Base-by-base conservation (phyloP, 2,797 vertebrate species). In the Gambusia yucatana region DNA sequence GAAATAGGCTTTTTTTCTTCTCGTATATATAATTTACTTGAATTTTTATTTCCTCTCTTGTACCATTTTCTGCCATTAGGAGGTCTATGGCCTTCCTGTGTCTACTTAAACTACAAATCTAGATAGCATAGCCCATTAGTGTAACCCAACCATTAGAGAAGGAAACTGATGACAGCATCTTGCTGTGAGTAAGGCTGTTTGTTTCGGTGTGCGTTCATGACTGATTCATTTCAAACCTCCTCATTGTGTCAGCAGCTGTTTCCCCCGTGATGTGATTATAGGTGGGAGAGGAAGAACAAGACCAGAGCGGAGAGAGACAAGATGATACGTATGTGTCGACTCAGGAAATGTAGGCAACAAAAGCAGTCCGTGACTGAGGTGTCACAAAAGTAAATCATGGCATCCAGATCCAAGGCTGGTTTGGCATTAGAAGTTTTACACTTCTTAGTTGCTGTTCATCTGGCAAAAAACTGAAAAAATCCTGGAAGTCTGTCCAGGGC, bases 181-280 rank as follows among this genome's bases (percentile, higher is more conserved):
- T 36, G 28, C 69, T 70, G 82, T 83, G 85, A 84, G 82, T 84
- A 78, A 82, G 75, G 48, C 52, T 71, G 48, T 79, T 59, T 81
- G 41, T 85, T 75, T 90, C 20, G 47, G 52, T 83, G 72, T 83
- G 59, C 75, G 72, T 65, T 22, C 77, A 33, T 41, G 77, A 81
- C 0, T 47, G 86, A 90, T 83, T 86, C 79, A 84, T 85, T 88
- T 89, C 77, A 80, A 86, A 43, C 74, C 77, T 82, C 80, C 69
- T 84, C 76, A 84, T 80, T 89, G 74, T 89, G 72, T 89, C 78
- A 91, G 87, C 89, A 91, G 89, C 86, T 90, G 88, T 73, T 84
- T 78, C 36, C 71, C 84, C 84, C 88, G 77, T 72, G 82, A 88
- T 88, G 84, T 69, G 81, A 88, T 84, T 81, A 80, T 85, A 82